Conservation (phyloP, 1,140 invertebrate genomes). For the Drosophila burlai region DNA sequence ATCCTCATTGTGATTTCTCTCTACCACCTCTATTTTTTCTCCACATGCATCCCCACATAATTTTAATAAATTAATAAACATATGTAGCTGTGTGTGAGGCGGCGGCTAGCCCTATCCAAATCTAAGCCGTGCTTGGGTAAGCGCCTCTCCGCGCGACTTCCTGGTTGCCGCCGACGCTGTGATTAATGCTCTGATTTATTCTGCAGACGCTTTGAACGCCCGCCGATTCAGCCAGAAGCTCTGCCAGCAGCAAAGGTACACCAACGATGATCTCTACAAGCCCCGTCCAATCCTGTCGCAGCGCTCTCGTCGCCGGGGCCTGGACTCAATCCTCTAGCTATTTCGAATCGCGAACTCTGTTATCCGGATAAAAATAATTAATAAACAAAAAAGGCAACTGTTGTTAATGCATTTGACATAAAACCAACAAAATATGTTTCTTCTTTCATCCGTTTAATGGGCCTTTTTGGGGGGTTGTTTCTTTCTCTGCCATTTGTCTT, state of each 20-base stretch:
- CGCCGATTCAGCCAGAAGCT: slow-evolving; percentile 65
- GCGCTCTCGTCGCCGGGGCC: slow-evolving; percentile 74
- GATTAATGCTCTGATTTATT: slow-evolving; percentile 29
- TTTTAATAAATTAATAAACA: slow-evolving; percentile 20
- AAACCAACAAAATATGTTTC: slow-evolving; percentile 19
- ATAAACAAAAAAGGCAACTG: slow-evolving; percentile 57
- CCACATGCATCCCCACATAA: slow-evolving; percentile 62
- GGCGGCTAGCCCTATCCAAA: slow-evolving; percentile 2
- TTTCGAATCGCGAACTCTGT: slow-evolving; percentile 22
- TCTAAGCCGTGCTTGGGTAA: slow-evolving; percentile 49
- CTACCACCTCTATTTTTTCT: slow-evolving; percentile 53
- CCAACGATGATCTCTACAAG: slow-evolving; percentile 89
- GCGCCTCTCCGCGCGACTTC: slow-evolving; percentile 12
- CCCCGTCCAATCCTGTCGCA: slow-evolving; percentile 87
- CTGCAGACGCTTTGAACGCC: slow-evolving; percentile 46
- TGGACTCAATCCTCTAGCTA: slow-evolving; percentile 71
- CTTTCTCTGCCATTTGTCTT: slow-evolving; percentile 26
- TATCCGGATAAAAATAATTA: slow-evolving; percentile 5
- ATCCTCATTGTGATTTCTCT: slow-evolving; percentile 35
- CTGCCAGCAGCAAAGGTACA: slow-evolving; percentile 87
- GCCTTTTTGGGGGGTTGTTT: slow-evolving; percentile 5
- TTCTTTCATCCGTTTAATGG: slow-evolving; percentile 56
- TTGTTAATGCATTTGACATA: slow-evolving; percentile 71
- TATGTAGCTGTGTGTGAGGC: slow-evolving; percentile 33
- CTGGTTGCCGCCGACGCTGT: neutral